Evolutionary conservation across 1,140 invertebrate genomes (phyloP), one percentile per base, ranked within the genome.

Genomic region (Chironomus tepperi): DNA sequence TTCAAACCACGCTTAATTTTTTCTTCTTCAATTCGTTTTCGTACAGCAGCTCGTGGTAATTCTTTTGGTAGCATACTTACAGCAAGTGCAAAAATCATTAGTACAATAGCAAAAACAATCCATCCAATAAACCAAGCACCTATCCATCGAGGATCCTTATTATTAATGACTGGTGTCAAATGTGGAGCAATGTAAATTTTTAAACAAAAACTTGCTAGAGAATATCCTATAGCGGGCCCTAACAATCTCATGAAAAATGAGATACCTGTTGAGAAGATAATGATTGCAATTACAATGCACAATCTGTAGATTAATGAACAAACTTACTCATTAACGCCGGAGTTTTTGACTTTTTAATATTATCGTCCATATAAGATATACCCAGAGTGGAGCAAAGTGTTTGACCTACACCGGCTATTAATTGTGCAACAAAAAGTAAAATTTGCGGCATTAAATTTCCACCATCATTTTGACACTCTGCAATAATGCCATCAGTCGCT

Each of bases 71-170:
- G 88, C 0, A 89, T 77, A 0, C 86, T 84, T 42, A 89, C 81
- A 10, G 88, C 77, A 34, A 85, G 84, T 0, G 86, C 84, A 75
- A 87, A 86, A 10, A 89, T 43, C 16, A 87, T 83, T 0, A 89
- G 83, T 0, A 88, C 76, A 7, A 84, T 77, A n/a, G 86, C 88
- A 64, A 89, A 80, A 34, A 90, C 84, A 34, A 90, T 86, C 89
- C 84, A 91, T 24, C 91, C 91, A 15, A 90, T 76, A 89, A 89
- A 91, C 89, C 89, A 91, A 7, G 89, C 89, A 5, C 89, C 89
- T 7, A 90, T 77, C 89, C 89, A 91, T 76, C 88, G 83, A 5
- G 88, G 88, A 82, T 91, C 88, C 76, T 85, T 82, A 24, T 82
- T 87, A 9, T 80, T 84, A 42, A 90, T 89, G 0, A 84, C 86